Base-by-base conservation (phyloP, 2,113 vertebrate species). In the Sigmodon hispidus region DNA sequence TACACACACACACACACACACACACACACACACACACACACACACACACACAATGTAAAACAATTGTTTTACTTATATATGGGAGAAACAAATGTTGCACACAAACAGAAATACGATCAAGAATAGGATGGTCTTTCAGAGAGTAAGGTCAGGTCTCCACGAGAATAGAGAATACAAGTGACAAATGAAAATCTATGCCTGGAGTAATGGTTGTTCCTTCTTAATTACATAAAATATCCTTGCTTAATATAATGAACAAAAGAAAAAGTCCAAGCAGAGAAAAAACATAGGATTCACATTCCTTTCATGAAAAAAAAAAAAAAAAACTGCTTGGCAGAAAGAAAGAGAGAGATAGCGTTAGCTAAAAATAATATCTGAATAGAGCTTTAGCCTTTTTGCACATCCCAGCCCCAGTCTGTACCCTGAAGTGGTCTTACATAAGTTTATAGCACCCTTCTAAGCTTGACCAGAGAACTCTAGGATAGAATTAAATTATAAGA, bases 221-320 rank as follows among this genome's bases (percentile, higher is more conserved):
- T 95, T 93, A 89, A 40, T 29, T 65, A 29, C 85, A 91, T 34
- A 80, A 34, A 89, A 84, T 70, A 8, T 52, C 19, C 45, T 79
- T 90, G 89, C 24, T 76, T 97, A 80, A 72, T 5, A 91, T 1
- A 93, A 81, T 24, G 93, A 96, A 93, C 36, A 40, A 8, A 29
- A 55, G 10, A 31, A 31, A 76, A 86, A 91, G 67, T 67, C 48
- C 87, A 59, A 75, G 70, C 17, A 48, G 11, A 93, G 24, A 70
- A 91, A 75, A n/a, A 36, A 77, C n/a, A 52, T 13, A 57, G 57
- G 61, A 89, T 65, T 69, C 2, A 16, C 2, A 40, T 2, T 19
- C 13, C 6, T 57, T 83, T 83, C 4, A n/a, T 29, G 34, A 92
- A 96, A 63, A n/a, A n/a, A n/a, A n/a, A n/a, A n/a, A n/a, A n/a